Evolutionary conservation across 1,140 invertebrate genomes (phyloP).

Genomic region (Ooceraea biroi): DNA sequence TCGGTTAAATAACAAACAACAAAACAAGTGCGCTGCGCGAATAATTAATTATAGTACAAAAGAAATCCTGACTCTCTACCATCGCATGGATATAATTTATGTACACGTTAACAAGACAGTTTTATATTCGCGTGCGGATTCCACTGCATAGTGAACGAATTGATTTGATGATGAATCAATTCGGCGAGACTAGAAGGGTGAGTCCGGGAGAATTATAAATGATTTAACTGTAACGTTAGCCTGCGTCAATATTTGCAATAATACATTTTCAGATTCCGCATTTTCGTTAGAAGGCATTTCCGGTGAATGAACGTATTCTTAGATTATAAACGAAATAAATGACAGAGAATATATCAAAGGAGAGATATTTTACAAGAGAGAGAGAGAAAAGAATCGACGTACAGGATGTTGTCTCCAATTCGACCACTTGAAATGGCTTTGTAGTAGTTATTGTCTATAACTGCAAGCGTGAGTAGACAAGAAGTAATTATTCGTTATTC

Average conservation of each 20-base stretch:
- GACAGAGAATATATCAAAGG: slow-evolving; percentile 1
- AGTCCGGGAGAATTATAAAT: background rate
- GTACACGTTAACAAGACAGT: slow-evolving; percentile 24
- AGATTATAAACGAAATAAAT: slow-evolving; percentile 1
- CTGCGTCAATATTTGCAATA: slow-evolving; percentile 7
- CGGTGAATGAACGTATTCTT: slow-evolving; percentile 41
- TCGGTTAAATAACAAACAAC: slow-evolving; percentile 5
- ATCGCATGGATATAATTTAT: slow-evolving; percentile 10
- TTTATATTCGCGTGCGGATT: background rate
- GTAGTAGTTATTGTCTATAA: background rate
- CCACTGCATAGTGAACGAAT: background rate
- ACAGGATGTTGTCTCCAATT: background rate
- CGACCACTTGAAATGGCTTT: background rate
- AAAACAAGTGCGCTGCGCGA: background rate
- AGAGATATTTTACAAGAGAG: slow-evolving; percentile 22
- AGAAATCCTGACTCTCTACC: background rate
- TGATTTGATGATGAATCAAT: background rate
- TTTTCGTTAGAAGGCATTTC: slow-evolving; percentile 35
- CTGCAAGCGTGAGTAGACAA: background rate
- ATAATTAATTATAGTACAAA: slow-evolving; percentile 1
- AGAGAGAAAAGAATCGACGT: background rate
- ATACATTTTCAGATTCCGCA: slow-evolving; percentile 31
- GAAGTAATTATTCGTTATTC: background rate
- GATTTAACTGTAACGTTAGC: background rate
- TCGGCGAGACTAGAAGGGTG: background rate